phyloP scores from a whole-genome alignment of 2,888 invertebrate genomes.

The Fabriciana adippe region DNA sequence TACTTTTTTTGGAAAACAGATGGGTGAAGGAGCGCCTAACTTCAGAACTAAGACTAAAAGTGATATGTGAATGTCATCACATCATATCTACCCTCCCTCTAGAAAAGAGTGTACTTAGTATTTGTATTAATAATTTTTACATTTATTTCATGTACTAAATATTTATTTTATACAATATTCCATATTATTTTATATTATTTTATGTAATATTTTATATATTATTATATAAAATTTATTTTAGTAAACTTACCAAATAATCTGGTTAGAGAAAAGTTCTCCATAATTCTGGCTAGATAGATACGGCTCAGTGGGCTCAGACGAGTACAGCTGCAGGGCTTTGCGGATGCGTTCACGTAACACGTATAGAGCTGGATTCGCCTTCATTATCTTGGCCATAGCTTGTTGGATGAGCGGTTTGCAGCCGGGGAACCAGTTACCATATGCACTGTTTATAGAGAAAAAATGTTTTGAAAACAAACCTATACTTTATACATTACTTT shows the following conservation, averaged over 20 bases:
- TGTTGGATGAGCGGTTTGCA: constrained; percentile 99
- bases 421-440: constrained; percentile 99
- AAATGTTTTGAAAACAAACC: background rate
- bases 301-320: constrained; percentile 99
- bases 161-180: too few species aligned
- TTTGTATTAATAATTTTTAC: too few species aligned
- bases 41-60: too few species aligned
- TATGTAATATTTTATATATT: too few species aligned
- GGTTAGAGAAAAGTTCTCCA: constrained; percentile 99
- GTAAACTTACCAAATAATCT: constrained; percentile 94
- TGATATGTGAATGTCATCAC: too few species aligned
- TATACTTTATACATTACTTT: constrained; percentile 8
- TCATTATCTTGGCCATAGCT: constrained; percentile 99
- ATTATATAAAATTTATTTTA: too few species aligned
- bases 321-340: constrained; percentile 99
- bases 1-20: too few species aligned
- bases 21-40: too few species aligned
- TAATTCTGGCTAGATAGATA: constrained; percentile 99
- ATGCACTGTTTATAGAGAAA: constrained; percentile 86
- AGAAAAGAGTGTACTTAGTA: too few species aligned
- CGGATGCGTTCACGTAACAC: constrained; percentile 98
- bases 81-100: too few species aligned
- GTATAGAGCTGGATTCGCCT: constrained; percentile 99
- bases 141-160: too few species aligned
- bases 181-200: too few species aligned